Evolutionary conservation across 2,113 vertebrate species (phyloP).

Genomic region (Leptobrachium leishanense): DNA sequence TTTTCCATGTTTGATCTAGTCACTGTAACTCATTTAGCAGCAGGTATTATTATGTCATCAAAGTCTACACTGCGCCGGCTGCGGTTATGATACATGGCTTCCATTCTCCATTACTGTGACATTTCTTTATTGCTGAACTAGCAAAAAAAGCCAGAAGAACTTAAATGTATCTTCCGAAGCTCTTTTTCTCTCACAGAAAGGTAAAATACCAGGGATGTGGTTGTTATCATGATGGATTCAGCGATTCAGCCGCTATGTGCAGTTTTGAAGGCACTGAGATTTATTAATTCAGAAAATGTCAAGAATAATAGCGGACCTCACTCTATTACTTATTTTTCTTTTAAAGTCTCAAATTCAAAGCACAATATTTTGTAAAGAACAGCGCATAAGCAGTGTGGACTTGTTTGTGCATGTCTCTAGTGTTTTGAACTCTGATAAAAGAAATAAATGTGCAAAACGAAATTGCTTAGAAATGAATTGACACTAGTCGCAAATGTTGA

Average conservation of each 20-base stretch:
- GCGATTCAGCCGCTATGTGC: not conserved
- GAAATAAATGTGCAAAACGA: too few relatives aligned
- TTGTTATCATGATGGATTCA: constrained; percentile 4
- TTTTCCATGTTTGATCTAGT: not conserved
- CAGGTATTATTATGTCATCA: too few relatives aligned
- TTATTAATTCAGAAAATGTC: not conserved
- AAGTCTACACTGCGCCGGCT: not conserved
- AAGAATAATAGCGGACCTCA: not conserved
- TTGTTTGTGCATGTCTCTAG: too few relatives aligned
- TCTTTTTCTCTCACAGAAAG: not conserved
- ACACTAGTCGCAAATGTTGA: too few relatives aligned
- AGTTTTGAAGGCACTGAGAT: not conserved
- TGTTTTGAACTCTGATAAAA: too few relatives aligned
- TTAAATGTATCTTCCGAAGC: not conserved
- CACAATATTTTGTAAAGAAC: too few relatives aligned
- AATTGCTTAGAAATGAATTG: too few relatives aligned
- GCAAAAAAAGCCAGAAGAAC: not conserved
- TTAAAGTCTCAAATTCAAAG: not conserved
- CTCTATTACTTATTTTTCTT: not conserved
- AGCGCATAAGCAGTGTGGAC: too few relatives aligned
- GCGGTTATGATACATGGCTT: not conserved
- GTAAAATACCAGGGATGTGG: constrained; percentile 10
- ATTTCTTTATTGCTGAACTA: not conserved
- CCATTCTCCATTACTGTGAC: not conserved
- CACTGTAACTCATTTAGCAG: not conserved